Conservation (phyloP, 2,888 invertebrate genomes). For the Cerceris rybyensis region DNA sequence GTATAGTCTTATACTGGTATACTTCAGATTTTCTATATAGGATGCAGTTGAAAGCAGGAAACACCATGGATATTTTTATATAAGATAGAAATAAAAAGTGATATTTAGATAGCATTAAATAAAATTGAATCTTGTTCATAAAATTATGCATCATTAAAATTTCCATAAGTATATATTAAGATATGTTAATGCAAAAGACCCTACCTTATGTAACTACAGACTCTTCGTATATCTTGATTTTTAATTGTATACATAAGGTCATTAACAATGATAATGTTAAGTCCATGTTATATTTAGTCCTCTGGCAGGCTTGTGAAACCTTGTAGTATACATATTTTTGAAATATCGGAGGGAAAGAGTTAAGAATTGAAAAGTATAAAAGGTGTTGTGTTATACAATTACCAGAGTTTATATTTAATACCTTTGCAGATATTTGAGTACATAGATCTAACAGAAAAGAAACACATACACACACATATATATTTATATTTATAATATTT, state of each 20-base stretch:
- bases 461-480: constrained; percentile 39
- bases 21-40: neutral
- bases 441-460: constrained; percentile 34
- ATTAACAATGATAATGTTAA: constrained; percentile 34
- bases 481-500: constrained; percentile 52
- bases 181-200: constrained; percentile 26
- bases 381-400: constrained; percentile 12
- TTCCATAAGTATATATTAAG: neutral
- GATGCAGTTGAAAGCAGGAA: neutral
- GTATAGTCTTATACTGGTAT: constrained; percentile 47
- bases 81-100: neutral
- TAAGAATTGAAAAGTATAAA: constrained; percentile 47
- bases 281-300: constrained; percentile 37
- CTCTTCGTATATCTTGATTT: constrained; percentile 36
- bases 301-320: constrained; percentile 36
- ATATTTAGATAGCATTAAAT: neutral
- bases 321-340: constrained; percentile 39
- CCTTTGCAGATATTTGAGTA: constrained; percentile 42
- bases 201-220: constrained; percentile 52
- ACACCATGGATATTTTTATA: neutral
- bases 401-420: constrained; percentile 43
- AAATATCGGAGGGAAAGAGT: constrained; percentile 62
- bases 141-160: neutral
- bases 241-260: constrained; percentile 43
- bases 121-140: neutral